These are phyloP conservation scores for Endomychus coccineus DNA, from an alignment of 2,888 invertebrate species.

Conservation along the genomic window DNA sequence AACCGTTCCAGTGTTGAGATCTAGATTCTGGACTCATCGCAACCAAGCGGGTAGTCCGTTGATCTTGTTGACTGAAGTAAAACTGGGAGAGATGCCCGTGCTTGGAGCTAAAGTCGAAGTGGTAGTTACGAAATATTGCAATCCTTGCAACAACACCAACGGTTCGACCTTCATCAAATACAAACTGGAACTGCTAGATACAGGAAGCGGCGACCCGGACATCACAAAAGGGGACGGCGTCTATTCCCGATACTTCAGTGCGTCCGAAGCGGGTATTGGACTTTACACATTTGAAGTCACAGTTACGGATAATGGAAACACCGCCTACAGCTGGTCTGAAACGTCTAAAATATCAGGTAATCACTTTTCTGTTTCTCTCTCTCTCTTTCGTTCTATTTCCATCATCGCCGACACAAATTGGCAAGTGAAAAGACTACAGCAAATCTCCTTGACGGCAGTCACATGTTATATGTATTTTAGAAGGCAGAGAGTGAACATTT, in stretches of 20 bases:
- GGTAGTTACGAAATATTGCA: conserved; percentile 38
- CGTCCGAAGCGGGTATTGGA: conserved; percentile 45
- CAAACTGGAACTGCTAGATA: conserved; percentile 49
- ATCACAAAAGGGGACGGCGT: conserved; percentile 57
- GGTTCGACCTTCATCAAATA: conserved; percentile 38
- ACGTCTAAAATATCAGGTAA: conserved; percentile 34
- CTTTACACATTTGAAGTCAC: conserved; percentile 47
- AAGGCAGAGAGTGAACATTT: no score
- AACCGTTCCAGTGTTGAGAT: conserved; percentile 42
- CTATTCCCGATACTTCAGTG: conserved; percentile 55
- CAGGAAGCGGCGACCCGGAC: conserved; percentile 58
- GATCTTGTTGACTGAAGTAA: conserved; percentile 49
- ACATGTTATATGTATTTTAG: no score
- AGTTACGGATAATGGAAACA: conserved; percentile 49
- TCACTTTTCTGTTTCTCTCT: no score
- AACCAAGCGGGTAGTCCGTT: conserved; percentile 42
- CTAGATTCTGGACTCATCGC: conserved; percentile 45
- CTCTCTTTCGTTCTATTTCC: no score
- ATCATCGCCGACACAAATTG: no score
- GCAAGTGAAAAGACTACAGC: no score
- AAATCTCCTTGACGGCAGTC: no score
- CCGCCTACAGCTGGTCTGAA: conserved; percentile 46
- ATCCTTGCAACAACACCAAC: conserved; percentile 24
- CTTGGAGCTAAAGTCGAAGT: conserved; percentile 52
- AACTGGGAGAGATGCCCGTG: conserved; percentile 50